Conservation (phyloP, 2,113 vertebrate species). For the Hemiprocne comata region DNA sequence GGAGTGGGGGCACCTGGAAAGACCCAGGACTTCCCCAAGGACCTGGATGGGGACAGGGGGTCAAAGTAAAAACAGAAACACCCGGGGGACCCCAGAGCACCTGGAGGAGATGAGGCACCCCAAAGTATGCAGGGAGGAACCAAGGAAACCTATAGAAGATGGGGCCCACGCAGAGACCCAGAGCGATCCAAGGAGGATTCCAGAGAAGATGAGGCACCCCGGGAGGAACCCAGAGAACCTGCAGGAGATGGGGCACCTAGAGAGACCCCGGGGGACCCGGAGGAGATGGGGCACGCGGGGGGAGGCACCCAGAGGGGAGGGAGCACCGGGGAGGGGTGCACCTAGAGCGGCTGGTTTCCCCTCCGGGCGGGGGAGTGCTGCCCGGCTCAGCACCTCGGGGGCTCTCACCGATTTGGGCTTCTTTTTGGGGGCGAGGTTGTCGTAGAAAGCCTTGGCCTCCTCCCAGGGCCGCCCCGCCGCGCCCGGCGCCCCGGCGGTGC, state of each 20-base stretch:
- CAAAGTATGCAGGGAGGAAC: no score
- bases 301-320: neutral
- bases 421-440: conserved; percentile 77
- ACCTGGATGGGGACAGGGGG: neutral
- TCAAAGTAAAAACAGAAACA: neutral
- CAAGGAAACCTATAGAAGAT: neutral
- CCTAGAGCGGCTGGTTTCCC: neutral
- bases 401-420: conserved; percentile 82
- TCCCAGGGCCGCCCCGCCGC: conserved; percentile 54
- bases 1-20: neutral
- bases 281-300: neutral
- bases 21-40: neutral
- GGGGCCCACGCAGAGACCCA: no score
- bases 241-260: neutral
- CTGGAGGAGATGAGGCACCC: neutral
- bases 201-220: neutral
- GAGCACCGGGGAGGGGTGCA: neutral
- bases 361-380: neutral
- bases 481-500: neutral
- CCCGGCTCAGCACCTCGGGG: neutral
- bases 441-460: conserved; percentile 76
- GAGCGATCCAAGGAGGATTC: no score
- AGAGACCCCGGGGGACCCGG: no score
- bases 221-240: neutral
- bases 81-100: neutral